A percentile compares a stretch with the other conserved stretches of the same genome.
These are phyloP conservation scores for Aphidoletes aphidimyza DNA, from an alignment of 2,888 invertebrate genomes.

Conservation along the genomic window DNA sequence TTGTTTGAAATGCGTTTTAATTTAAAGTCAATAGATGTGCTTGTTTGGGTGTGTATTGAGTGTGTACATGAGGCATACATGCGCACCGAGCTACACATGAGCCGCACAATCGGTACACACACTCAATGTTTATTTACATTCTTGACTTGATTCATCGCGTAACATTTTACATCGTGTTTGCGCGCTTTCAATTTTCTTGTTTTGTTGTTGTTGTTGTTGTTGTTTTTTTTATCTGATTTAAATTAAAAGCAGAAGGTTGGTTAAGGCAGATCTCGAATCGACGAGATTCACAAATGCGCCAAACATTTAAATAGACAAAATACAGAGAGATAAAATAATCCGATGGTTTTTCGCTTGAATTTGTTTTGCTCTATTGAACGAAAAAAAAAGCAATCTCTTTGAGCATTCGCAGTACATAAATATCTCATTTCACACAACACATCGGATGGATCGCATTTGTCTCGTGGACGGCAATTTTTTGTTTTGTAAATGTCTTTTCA, in stretches of 20 bases:
- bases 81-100: neutral
- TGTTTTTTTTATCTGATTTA: neutral
- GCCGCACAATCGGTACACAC: neutral
- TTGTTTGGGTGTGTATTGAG: neutral
- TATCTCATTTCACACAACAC: neutral
- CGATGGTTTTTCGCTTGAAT: too few species aligned
- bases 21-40: constrained; percentile 25
- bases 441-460: neutral
- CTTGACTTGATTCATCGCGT: neutral
- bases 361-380: too few species aligned
- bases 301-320: neutral
- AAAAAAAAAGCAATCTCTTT: neutral
- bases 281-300: neutral
- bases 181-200: neutral
- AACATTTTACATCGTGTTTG: constrained; percentile 43
- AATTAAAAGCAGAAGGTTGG: constrained; percentile 24
- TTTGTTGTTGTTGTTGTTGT: too few species aligned
- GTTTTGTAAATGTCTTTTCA: neutral
- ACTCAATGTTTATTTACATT: neutral
- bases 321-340: neutral
- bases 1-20: constrained; percentile 35
- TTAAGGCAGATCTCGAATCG: neutral
- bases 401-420: neutral
- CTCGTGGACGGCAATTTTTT: neutral
- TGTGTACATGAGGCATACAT: neutral